These are phyloP conservation scores for Platypus cylindrus DNA, from an alignment of 2,888 invertebrate genomes.

Conservation along the genomic window DNA sequence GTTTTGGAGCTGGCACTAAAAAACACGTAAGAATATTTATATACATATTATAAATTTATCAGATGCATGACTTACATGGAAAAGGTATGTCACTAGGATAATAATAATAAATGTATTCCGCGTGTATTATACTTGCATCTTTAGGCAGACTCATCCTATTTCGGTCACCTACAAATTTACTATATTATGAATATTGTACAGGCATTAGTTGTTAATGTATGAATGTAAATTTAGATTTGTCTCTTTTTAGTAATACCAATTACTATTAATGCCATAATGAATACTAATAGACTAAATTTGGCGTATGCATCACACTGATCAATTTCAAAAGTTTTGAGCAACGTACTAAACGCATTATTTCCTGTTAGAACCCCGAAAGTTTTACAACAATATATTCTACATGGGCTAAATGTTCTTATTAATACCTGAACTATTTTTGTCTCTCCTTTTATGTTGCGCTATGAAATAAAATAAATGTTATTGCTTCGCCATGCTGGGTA, in stretches of 20 bases:
- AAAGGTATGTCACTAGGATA: slow-evolving; percentile 85
- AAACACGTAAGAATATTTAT: slow-evolving; percentile 11
- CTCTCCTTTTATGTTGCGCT: slow-evolving; percentile 47
- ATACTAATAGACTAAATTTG: too few relatives aligned
- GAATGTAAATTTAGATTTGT: too few relatives aligned
- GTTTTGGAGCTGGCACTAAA: slow-evolving; percentile 86
- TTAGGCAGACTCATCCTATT: slow-evolving; percentile 75
- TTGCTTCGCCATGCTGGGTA: too few relatives aligned
- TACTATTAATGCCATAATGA: too few relatives aligned
- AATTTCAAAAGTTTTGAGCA: too few relatives aligned
- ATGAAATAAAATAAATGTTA: slow-evolving; percentile 26
- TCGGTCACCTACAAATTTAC: slow-evolving; percentile 46
- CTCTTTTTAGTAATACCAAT: too few relatives aligned
- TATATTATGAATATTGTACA: too few relatives aligned
- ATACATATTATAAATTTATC: not conserved
- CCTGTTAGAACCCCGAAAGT: too few relatives aligned
- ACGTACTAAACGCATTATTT: too few relatives aligned
- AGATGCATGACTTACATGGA: slow-evolving; percentile 53
- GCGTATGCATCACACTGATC: too few relatives aligned
- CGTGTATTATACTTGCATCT: slow-evolving; percentile 85
- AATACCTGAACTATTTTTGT: slow-evolving; percentile 32
- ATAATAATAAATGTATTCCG: slow-evolving; percentile 93
- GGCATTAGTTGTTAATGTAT: too few relatives aligned
- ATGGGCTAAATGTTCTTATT: slow-evolving; percentile 7
- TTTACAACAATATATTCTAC: too few relatives aligned